Base-by-base conservation (phyloP, 1,140 invertebrate genomes). In the Coenobita brevimanus region DNA sequence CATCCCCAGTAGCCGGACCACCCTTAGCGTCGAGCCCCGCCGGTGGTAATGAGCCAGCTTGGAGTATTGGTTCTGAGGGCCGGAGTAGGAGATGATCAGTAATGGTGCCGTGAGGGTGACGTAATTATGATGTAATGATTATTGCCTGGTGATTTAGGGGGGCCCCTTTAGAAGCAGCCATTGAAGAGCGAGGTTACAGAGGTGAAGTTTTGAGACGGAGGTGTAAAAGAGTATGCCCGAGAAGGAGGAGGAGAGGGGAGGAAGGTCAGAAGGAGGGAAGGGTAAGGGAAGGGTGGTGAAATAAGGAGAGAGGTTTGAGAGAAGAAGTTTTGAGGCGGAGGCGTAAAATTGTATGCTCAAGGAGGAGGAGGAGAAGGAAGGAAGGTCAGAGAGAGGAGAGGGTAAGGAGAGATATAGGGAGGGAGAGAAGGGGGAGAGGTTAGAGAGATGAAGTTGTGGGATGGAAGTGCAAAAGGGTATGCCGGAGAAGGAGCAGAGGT, bases 111-210 rank as follows among this genome's bases (percentile, higher is more conserved):
- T 85, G 62, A 85, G 82, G 73, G 69, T 54, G 82, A 85, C 82
- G 82, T 85, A 85, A 85, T 85, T 85, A 85, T 85, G 82, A 76
- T 85, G 71, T 85, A 85, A 85, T 85, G 82, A 85, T 85, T 85
- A 85, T 85, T 85, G 73, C 82, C 82, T 85, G 82, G 75, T 85
- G 82, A 85, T 85, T 85, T 85, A 85, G 71, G 73, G 82, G 82
- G 71, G 46, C 6, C 46, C 17, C 46, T 50, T 50, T 50, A 17
- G 17, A 50, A 50, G 46, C 46, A 50, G 46, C 46, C 46, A 17
- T 50, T 50, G 46, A 50, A 50, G 46, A 50, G 46, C n/a, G n/a
- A n/a, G n/a, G n/a, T n/a, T n/a, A n/a, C n/a, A n/a, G 46, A 8
- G 46, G 17, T 6, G 46, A 17, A 17, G 46, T 50, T 50, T 50